phyloP scores from a whole-genome alignment of 30 jellyfish, hydroid and myxozoan species.

The Chrysaora quinquecirrha region DNA sequence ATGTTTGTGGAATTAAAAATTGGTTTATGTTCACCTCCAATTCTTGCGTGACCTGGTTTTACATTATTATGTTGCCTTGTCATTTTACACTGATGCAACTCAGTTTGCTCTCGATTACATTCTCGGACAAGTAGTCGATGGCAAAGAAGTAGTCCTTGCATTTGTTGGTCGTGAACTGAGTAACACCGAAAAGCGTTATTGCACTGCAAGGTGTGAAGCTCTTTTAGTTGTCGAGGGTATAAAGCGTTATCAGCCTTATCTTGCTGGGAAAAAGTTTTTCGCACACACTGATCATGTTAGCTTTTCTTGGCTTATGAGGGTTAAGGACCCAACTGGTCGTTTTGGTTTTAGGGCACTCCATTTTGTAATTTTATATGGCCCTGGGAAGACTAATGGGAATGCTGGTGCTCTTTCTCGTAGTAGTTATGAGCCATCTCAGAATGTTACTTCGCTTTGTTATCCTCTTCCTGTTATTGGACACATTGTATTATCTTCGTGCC shows the following conservation, averaged over 20 bases:
- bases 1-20: no score
- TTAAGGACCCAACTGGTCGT: constrained; percentile 2
- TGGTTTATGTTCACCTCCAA: no score
- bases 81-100: constrained; percentile 52
- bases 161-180: constrained; percentile 44
- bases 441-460: no score
- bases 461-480: neutral
- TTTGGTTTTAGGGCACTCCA: neutral
- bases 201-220: constrained; percentile 66
- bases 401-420: neutral
- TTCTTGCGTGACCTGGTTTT: no score
- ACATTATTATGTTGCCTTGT: constrained; percentile 39
- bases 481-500: neutral
- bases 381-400: constrained; percentile 1
- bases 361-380: no score
- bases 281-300: no score
- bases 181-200: constrained; percentile 23
- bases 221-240: constrained; percentile 59
- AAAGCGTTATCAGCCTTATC: no score
- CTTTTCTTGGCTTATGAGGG: no score
- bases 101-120: constrained; percentile 18
- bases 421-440: neutral
- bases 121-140: constrained; percentile 38
- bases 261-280: no score
- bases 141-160: constrained; percentile 30